Base-by-base conservation (phyloP, 2,888 invertebrate species). In the Empis stercorea region DNA sequence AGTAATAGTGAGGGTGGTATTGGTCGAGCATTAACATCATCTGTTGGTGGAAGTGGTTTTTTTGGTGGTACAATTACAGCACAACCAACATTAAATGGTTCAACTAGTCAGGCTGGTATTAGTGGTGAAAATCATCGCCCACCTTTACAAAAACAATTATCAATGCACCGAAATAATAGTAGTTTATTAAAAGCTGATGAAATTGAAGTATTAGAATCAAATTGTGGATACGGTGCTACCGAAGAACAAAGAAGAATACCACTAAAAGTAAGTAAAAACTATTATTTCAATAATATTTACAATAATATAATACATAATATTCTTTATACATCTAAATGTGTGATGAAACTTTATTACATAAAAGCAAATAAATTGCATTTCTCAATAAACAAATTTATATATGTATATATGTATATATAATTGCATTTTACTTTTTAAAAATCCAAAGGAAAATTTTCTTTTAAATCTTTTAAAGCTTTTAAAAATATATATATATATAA, bases 1-100 rank as follows among this genome's bases (percentile, higher is more conserved):
- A 59, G 57, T 48, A 43, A 17, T 30, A 42, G 30, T 36, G 41
- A 36, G 20, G 42, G 38, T 36, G 20, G 34, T 20, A 20, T 27
- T 27, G 23, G 23, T 27, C 23, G 23, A 6, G 23, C 6, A 10
- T 16, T 39, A 11, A 20, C 39, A 13, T 30, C 7, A 10, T 13
- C 15, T 10, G 15, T 23, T 11, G 30, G 30, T 16, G 43, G 30
- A 16, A 27, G 13, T 6, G 34, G 34, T 34, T 32, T 32, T 39
- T 6, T 17, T 41, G 34, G 32, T 23, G 23, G 20, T 16, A 5
- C 30, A 14, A 32, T 20, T 41, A 27, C 41, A 6, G 20, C 32
- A 20, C 17, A 15, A 45, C 20, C 30, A 40, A 17, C 40, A 32
- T 17, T 40, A n/a, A 37, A 34, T 34, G 34, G 34, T 34, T 37